These are phyloP conservation scores for Eublepharis macularius DNA, from an alignment of 2,113 vertebrate species.

Conservation along the genomic window DNA sequence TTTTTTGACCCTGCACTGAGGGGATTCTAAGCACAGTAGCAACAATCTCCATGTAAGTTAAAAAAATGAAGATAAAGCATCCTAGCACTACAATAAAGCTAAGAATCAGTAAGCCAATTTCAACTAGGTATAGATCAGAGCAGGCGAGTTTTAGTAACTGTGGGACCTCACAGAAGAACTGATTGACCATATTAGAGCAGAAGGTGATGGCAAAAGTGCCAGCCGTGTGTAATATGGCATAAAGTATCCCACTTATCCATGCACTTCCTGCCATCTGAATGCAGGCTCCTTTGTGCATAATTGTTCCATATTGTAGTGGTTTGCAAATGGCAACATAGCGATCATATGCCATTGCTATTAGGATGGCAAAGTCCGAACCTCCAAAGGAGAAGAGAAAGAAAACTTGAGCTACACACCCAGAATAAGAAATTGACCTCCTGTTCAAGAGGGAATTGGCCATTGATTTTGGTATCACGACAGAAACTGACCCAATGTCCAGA, in stretches of 20 bases:
- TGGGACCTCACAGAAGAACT: slow-evolving; percentile 6
- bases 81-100: neutral
- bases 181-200: neutral
- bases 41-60: neutral
- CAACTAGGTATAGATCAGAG: neutral
- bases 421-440: slow-evolving; percentile 7
- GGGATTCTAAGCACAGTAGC: neutral
- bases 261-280: neutral
- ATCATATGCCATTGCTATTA: too few relatives aligned
- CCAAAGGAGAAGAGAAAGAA: slow-evolving; percentile 2
- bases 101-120: neutral
- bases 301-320: slow-evolving; percentile 32
- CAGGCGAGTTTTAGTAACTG: neutral
- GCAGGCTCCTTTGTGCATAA: slow-evolving; percentile 20
- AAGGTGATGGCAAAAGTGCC: neutral
- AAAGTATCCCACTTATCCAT: neutral
- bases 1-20: neutral
- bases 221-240: slow-evolving; percentile 19
- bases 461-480: neutral
- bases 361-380: slow-evolving; percentile 23
- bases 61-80: neutral
- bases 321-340: slow-evolving; percentile 14
- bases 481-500: slow-evolving; percentile 25
- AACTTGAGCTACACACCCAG: slow-evolving; percentile 20
- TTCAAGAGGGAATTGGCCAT: slow-evolving; percentile 11